Conservation (phyloP, 2,797 vertebrate species). For the Sebastes iracundus region DNA sequence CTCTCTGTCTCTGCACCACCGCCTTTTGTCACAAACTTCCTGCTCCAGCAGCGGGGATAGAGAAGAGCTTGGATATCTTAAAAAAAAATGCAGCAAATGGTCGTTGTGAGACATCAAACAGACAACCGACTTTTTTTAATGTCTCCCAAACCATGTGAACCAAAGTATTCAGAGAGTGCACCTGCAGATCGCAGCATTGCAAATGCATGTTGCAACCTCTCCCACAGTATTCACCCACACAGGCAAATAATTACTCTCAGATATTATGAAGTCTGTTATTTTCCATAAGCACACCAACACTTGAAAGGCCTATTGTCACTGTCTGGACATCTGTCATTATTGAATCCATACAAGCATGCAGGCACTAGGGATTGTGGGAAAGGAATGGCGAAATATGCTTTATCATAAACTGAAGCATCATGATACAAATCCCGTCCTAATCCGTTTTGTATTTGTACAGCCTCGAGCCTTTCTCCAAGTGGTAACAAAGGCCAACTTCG, state of each 20-base stretch:
- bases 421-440: slow-evolving; percentile 42
- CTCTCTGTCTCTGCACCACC: slow-evolving; percentile 57
- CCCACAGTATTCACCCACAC: slow-evolving; percentile 28
- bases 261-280: slow-evolving; percentile 45
- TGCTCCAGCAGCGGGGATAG: slow-evolving; percentile 37
- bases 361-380: slow-evolving; percentile 22
- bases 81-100: slow-evolving; percentile 37
- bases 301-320: slow-evolving; percentile 34
- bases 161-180: slow-evolving; percentile 52
- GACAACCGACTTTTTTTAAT: slow-evolving; percentile 22
- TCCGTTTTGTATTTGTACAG: slow-evolving; percentile 54
- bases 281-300: slow-evolving; percentile 29
- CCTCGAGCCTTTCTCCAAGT: slow-evolving; percentile 39
- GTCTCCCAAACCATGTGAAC: slow-evolving; percentile 14
- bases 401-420: slow-evolving; percentile 35
- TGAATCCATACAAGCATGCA: slow-evolving; percentile 19
- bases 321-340: slow-evolving; percentile 38
- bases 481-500: slow-evolving; percentile 46
- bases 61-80: slow-evolving; percentile 32
- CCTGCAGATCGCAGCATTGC: slow-evolving; percentile 51
- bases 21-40: slow-evolving; percentile 74
- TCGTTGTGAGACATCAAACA: slow-evolving; percentile 39
- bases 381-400: slow-evolving; percentile 34
- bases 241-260: slow-evolving; percentile 33
- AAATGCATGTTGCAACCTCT: slow-evolving; percentile 46